These are phyloP conservation scores for Arrhopalites spinosus DNA, from an alignment of 2,888 invertebrate genomes.

Conservation along the genomic window DNA sequence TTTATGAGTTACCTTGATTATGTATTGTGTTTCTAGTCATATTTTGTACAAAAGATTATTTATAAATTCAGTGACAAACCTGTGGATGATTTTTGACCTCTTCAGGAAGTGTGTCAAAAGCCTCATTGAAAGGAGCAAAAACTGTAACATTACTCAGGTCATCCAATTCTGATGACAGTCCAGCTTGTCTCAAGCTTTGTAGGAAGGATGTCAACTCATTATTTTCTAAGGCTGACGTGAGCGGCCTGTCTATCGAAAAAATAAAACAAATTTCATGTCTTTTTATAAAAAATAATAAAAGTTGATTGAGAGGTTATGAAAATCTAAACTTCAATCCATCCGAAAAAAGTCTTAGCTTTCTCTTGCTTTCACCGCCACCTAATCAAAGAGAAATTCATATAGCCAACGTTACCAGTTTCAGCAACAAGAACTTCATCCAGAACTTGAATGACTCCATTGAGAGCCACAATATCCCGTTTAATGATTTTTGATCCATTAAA, in stretches of 20 bases:
- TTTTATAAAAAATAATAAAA: not conserved
- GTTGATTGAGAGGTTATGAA: no score
- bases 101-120: slow-evolving; percentile 58
- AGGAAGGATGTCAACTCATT: slow-evolving; percentile 68
- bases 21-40: not conserved
- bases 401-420: slow-evolving; percentile 66
- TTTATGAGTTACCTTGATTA: not conserved
- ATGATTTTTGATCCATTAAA: slow-evolving; percentile 66
- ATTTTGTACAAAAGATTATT: not conserved
- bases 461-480: slow-evolving; percentile 68
- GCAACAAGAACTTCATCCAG: slow-evolving; percentile 71
- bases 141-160: slow-evolving; percentile 61
- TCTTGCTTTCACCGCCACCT: no score
- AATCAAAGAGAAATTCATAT: no score
- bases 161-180: slow-evolving; percentile 58
- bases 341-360: no score
- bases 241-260: slow-evolving; percentile 61
- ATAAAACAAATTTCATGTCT: not conserved
- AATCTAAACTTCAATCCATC: no score
- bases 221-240: slow-evolving; percentile 64
- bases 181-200: slow-evolving; percentile 60
- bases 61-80: slow-evolving; percentile 8
- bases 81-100: slow-evolving; percentile 48
- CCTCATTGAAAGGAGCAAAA: slow-evolving; percentile 63
- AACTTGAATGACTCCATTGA: slow-evolving; percentile 74